These are phyloP conservation scores for Synodontis membranacea DNA, from an alignment of 2,113 vertebrate species.

Conservation along the genomic window DNA sequence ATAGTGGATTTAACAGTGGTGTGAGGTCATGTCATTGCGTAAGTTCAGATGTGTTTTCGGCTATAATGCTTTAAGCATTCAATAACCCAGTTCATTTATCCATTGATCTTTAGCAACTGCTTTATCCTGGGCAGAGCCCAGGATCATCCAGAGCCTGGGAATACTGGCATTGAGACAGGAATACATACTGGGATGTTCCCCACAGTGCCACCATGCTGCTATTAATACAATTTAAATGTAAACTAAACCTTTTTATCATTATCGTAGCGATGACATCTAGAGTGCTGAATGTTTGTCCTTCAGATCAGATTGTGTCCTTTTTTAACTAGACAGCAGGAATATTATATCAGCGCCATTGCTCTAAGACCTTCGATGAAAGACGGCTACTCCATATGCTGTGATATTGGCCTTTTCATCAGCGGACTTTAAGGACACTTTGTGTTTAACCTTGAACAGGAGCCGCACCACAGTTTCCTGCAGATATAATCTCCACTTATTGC, in stretches of 20 bases:
- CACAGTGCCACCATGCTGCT: not conserved
- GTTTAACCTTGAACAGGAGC: conserved; percentile 25
- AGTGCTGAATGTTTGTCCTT: not conserved
- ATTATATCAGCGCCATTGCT: not conserved
- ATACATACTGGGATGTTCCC: not conserved
- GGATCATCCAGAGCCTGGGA: not conserved
- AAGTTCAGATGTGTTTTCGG: conserved; percentile 9
- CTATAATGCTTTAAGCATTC: not conserved
- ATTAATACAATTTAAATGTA: not conserved
- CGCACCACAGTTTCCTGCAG: not conserved
- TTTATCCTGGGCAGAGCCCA: not conserved
- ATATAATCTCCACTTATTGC: conserved; percentile 10
- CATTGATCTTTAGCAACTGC: not conserved
- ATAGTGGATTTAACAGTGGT: conserved; percentile 9
- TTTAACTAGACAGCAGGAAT: not conserved
- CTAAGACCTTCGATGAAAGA: not conserved
- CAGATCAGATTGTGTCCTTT: not conserved
- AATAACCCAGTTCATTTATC: conserved; percentile 14
- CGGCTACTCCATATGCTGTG: conserved; percentile 1
- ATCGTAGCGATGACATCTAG: not conserved
- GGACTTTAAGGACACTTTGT: not conserved
- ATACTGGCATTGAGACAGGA: not conserved
- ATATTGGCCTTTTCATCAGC: not conserved
- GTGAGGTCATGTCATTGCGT: conserved; percentile 32
- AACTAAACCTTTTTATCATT: not conserved